Conservation (phyloP, 2,113 vertebrate species). For the Carollia perspicillata region DNA sequence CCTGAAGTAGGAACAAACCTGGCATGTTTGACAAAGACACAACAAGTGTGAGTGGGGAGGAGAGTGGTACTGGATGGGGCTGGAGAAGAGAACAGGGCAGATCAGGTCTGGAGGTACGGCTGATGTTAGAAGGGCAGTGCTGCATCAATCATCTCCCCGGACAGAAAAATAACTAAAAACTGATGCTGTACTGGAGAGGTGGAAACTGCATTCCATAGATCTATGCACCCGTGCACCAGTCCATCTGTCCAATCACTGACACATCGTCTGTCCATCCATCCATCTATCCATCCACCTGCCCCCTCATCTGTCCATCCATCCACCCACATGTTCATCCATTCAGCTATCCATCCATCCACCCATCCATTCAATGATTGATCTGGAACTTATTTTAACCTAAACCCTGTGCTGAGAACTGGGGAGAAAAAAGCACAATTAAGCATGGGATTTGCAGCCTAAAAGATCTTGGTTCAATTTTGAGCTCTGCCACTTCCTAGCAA, state of each 20-base stretch:
- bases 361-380: background rate
- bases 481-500: background rate
- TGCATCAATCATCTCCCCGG: background rate
- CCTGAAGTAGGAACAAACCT: background rate
- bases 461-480: background rate
- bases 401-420: background rate
- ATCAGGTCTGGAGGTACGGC: background rate
- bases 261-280: too few relatives aligned
- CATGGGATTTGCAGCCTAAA: background rate
- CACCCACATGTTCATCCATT: rapidly evolving
- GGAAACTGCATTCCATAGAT: background rate
- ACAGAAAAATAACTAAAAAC: background rate
- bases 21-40: background rate
- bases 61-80: background rate
- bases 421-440: background rate
- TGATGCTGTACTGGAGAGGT: background rate
- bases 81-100: background rate
- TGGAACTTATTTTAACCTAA: background rate
- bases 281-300: rapidly evolving
- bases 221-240: background rate
- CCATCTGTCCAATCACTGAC: background rate
- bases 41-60: background rate
- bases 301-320: too few relatives aligned
- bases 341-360: background rate
- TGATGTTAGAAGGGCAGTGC: background rate